phyloP scores from a whole-genome alignment of 2,888 invertebrate genomes.

The Caenorhabditis panamensis region DNA sequence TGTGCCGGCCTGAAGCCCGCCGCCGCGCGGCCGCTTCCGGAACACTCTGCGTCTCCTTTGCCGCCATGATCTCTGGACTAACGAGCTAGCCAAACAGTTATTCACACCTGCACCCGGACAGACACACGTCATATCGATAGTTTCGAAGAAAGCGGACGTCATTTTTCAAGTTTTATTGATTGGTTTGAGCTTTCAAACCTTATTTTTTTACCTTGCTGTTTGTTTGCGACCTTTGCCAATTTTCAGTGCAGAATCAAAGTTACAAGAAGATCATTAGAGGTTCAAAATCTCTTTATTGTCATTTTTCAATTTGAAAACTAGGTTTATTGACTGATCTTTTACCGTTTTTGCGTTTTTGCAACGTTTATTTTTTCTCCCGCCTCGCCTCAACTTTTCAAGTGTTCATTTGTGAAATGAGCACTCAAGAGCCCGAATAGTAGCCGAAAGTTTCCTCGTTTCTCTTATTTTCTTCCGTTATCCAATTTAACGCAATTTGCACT shows the following conservation, averaged over 20 bases:
- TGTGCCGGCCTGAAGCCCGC: neutral
- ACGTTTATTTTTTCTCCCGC: no score
- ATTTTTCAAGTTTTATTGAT: no score
- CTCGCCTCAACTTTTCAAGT: conserved; percentile 39
- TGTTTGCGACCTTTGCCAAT: no score
- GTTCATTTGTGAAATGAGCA: conserved; percentile 59
- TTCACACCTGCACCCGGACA: conserved; percentile 52
- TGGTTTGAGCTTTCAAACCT: no score
- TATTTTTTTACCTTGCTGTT: no score
- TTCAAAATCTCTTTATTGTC: no score
- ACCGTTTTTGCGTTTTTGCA: no score
- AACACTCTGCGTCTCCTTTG: conserved; percentile 31
- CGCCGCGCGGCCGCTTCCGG: conserved; percentile 34
- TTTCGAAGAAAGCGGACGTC: conserved; percentile 12
- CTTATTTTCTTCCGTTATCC: conserved; percentile 22
- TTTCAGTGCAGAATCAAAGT: no score
- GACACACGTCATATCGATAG: conserved; percentile 45
- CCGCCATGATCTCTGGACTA: neutral
- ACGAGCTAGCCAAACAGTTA: conserved; percentile 8
- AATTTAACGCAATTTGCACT: no score
- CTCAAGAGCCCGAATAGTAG: conserved; percentile 19
- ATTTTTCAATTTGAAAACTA: no score
- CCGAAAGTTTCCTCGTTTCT: neutral
- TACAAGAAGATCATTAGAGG: no score
- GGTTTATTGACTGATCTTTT: no score